A percentile compares a stretch with the other conserved stretches of the same genome.
Conservation (phyloP, 2,113 vertebrate genomes). For the mouse (Mus musculus) region GRCm39 chr17:33705501-33706000, state of each 20-base stretch:
- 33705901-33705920: neutral
- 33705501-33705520: neutral
- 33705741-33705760: too few species aligned
- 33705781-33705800: neutral
- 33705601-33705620: neutral
- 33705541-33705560: neutral
- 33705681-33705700: neutral
- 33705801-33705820: neutral
- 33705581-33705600: accelerated
- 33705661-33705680: neutral
- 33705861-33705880: neutral
- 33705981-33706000: slow-evolving; percentile 22
- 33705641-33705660: neutral
- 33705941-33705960: slow-evolving; percentile 51
- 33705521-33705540: neutral
- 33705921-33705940: neutral
- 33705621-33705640: neutral
- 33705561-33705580: neutral
- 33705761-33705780: neutral
- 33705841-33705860: neutral
- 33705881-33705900: accelerated
- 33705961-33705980: slow-evolving; percentile 1
- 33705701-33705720: neutral
- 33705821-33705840: neutral
- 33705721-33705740: too few species aligned